These are phyloP conservation scores for Cyanoramphus novaezelandiae DNA, from an alignment of 2,113 vertebrate species.

Conservation along the genomic window DNA sequence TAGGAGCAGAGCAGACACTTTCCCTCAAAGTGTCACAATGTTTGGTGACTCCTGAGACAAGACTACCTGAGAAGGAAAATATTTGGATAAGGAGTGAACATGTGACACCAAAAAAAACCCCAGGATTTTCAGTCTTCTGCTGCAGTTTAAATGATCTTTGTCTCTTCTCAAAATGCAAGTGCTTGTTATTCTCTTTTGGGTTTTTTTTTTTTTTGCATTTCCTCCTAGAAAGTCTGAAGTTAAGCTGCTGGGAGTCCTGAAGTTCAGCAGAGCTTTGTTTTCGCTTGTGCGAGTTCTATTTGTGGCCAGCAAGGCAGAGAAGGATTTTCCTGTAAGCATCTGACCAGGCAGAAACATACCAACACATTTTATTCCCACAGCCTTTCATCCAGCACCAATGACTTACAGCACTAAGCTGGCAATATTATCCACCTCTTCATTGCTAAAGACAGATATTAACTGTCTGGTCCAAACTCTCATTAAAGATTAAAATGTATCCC, in stretches of 20 bases:
- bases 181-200: not conserved
- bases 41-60: not conserved
- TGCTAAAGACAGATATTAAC: slow-evolving; percentile 12
- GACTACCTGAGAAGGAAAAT: not conserved
- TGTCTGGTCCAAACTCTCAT: not conserved
- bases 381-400: not conserved
- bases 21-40: not conserved
- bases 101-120: not conserved
- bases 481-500: not conserved
- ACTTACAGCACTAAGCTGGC: not conserved
- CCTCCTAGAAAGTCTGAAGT: not conserved
- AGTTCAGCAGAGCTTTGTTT: slow-evolving; percentile 9
- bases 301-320: not conserved
- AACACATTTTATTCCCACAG: not conserved
- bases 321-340: not conserved
- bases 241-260: not conserved
- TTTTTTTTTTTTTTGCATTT: not conserved
- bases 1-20: not conserved
- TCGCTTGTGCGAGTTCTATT: not conserved
- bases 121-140: not conserved
- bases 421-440: not conserved
- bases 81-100: not conserved
- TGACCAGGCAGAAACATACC: not conserved
- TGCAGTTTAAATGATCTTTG: slow-evolving; percentile 9
- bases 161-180: not conserved